phyloP scores from a whole-genome alignment of 1,140 invertebrate genomes.

The Leptopilina clavipes region DNA sequence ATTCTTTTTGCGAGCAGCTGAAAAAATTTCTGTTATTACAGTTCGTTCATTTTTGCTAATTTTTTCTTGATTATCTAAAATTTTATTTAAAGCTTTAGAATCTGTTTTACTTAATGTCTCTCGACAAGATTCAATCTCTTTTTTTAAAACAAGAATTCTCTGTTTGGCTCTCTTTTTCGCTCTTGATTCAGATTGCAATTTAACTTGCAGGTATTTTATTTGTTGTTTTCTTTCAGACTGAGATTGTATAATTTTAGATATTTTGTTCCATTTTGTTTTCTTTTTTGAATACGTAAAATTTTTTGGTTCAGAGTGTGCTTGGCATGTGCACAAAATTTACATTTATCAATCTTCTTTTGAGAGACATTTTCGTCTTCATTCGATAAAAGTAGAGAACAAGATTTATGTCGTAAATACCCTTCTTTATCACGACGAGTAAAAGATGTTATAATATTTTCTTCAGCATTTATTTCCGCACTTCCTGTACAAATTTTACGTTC shows the following conservation, averaged over 20 bases:
- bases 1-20: conserved; percentile 41
- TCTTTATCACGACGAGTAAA: neutral
- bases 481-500: neutral
- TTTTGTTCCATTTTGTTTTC: neutral
- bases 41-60: neutral
- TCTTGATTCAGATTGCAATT: neutral
- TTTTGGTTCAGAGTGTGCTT: neutral
- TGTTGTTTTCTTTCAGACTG: neutral
- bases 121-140: neutral
- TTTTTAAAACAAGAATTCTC: neutral
- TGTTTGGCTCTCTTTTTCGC: neutral
- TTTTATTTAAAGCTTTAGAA: neutral
- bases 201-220: neutral
- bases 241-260: neutral
- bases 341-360: neutral
- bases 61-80: neutral
- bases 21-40: conserved; percentile 36
- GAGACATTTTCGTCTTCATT: neutral
- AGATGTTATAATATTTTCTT: neutral
- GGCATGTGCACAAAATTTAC: neutral
- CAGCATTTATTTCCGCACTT: neutral
- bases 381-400: neutral
- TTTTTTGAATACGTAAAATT: neutral
- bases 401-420: neutral
- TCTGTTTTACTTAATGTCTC: neutral